phyloP scores from a whole-genome alignment of 2,888 invertebrate species.

The Seira sanloemensis region DNA sequence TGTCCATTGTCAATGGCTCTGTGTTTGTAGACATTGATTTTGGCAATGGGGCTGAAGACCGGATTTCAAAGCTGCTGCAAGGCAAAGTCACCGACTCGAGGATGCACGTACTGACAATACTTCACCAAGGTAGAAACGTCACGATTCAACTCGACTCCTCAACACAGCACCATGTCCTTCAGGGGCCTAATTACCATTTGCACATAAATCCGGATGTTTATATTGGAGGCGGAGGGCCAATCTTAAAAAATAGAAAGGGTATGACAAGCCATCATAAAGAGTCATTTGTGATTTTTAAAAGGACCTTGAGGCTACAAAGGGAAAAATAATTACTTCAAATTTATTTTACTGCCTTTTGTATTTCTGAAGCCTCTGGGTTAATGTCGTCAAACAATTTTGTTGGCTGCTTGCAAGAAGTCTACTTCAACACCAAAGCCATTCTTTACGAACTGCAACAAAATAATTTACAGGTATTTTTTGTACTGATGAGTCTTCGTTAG shows the following conservation, averaged over 20 bases:
- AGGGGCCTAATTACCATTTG: conserved; percentile 83
- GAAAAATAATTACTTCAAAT: conserved; percentile 75
- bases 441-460: conserved; percentile 90
- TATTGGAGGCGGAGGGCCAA: conserved; percentile 89
- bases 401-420: conserved; percentile 93
- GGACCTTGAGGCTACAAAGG: neutral
- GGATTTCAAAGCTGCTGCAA: conserved; percentile 27
- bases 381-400: conserved; percentile 90
- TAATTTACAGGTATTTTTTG: conserved; percentile 91
- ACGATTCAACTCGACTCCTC: conserved; percentile 87
- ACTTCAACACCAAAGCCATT: conserved; percentile 94
- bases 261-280: conserved; percentile 84
- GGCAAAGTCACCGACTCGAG: conserved; percentile 82
- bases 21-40: conserved; percentile 92
- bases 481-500: no score
- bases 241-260: conserved; percentile 68
- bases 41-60: conserved; percentile 79
- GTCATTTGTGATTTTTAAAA: conserved; percentile 72
- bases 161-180: conserved; percentile 80
- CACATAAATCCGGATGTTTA: conserved; percentile 96
- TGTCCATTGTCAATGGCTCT: conserved; percentile 88
- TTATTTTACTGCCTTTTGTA: neutral
- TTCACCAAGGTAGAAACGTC: conserved; percentile 85
- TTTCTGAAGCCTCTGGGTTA: conserved; percentile 77
- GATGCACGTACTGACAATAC: conserved; percentile 94